phyloP scores from a whole-genome alignment of 2,888 invertebrate genomes.

The Drosophila cognata region DNA sequence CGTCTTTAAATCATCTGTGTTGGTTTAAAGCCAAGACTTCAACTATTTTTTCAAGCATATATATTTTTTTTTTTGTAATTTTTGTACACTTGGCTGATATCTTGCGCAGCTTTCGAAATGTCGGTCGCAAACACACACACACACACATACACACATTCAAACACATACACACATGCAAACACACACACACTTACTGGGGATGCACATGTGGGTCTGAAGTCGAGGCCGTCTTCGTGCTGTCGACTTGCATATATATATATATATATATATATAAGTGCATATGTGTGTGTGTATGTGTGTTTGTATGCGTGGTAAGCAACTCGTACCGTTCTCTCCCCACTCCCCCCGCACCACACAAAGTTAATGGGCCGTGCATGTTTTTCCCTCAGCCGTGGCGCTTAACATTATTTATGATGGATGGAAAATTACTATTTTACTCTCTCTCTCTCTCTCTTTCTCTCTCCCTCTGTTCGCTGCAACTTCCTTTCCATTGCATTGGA shows the following conservation, averaged over 20 bases:
- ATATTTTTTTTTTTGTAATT: constrained; percentile 3
- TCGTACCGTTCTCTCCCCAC: constrained; percentile 21
- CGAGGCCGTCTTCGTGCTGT: constrained; percentile 53
- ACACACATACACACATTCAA: neutral
- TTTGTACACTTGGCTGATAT: constrained; percentile 28
- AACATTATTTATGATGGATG: constrained; percentile 84
- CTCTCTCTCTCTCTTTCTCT: constrained; percentile 23
- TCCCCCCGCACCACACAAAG: constrained; percentile 66
- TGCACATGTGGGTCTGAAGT: constrained; percentile 44
- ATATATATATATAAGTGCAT: neutral
- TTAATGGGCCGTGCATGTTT: constrained; percentile 85
- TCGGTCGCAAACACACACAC: constrained; percentile 34
- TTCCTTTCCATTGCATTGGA: constrained; percentile 54
- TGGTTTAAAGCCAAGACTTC: constrained; percentile 25
- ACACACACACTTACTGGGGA: neutral
- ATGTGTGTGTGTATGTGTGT: neutral
- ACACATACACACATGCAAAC: constrained; percentile 1
- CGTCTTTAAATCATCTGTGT: constrained; percentile 31
- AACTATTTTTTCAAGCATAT: constrained; percentile 15
- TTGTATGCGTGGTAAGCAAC: constrained; percentile 27
- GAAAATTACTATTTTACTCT: constrained; percentile 72
- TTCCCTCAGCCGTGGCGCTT: constrained; percentile 85
- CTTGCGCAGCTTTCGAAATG: constrained; percentile 58
- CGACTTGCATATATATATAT: constrained; percentile 14
- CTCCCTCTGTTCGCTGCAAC: constrained; percentile 38